Evolutionary conservation across 2,113 vertebrate species (phyloP).

Genomic region (Sinocyclocheilus grahami): DNA sequence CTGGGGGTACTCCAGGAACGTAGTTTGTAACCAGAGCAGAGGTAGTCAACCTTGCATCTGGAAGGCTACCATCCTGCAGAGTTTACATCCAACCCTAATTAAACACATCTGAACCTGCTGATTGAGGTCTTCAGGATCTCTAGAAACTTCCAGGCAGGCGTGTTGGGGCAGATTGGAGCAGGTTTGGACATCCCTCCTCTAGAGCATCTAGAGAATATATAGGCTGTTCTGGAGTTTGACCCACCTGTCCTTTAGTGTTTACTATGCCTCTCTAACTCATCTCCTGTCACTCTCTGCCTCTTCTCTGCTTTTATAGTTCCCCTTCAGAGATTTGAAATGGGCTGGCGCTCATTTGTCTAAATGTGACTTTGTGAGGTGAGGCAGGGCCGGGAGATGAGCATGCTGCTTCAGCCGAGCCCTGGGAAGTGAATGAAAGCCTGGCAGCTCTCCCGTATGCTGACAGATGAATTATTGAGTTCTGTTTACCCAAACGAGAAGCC

Average conservation of each 20-base stretch:
- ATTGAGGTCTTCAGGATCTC: neutral
- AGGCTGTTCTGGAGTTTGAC: conserved; percentile 6
- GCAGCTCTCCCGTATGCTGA: conserved; percentile 63
- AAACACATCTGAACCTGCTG: no score
- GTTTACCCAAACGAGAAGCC: conserved; percentile 58
- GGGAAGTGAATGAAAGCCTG: conserved; percentile 63
- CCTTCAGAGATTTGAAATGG: neutral
- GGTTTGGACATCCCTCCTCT: neutral
- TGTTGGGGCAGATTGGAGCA: neutral
- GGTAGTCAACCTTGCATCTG: no score
- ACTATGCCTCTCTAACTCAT: neutral
- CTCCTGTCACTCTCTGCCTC: neutral
- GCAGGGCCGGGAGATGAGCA: conserved; percentile 31
- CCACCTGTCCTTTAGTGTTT: conserved; percentile 16
- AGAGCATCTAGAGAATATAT: neutral
- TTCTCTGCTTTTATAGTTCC: conserved; percentile 8
- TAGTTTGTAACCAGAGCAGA: no score
- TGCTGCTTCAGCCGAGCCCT: conserved; percentile 29
- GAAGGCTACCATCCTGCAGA: no score
- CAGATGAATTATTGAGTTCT: conserved; percentile 67
- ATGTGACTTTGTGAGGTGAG: conserved; percentile 35
- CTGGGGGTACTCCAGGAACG: no score
- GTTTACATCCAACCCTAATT: no score
- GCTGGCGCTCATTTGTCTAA: conserved; percentile 21
- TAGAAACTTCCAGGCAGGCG: neutral